phyloP scores from a whole-genome alignment of 2,113 vertebrate species.

The Chelonoidis abingdonii region DNA sequence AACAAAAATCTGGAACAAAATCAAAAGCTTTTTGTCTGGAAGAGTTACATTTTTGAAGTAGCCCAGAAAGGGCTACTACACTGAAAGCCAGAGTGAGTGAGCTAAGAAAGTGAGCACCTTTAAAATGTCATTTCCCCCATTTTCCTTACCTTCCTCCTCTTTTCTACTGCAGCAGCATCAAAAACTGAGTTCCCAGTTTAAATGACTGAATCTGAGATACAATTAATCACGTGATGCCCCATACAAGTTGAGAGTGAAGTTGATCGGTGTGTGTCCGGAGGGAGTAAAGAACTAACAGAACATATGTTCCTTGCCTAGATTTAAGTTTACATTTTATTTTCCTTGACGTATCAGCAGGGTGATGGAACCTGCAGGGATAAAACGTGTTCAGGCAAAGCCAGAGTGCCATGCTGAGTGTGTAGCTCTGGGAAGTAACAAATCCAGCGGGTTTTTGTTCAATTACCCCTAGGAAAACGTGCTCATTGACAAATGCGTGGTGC shows the following conservation, averaged over 20 bases:
- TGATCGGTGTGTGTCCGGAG: not conserved
- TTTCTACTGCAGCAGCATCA: not conserved
- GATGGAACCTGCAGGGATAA: not conserved
- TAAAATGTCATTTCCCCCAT: not conserved
- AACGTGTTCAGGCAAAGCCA: not conserved
- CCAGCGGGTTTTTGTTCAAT: conserved; percentile 26
- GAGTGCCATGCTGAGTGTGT: not conserved
- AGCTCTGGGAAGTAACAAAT: not conserved
- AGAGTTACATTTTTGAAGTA: conserved; percentile 53
- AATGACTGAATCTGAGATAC: not conserved
- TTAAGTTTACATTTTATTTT: not conserved
- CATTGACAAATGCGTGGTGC: not conserved
- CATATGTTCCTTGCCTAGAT: not conserved
- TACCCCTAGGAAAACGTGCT: not conserved
- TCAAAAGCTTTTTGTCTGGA: conserved; percentile 30
- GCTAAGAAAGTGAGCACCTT: not conserved
- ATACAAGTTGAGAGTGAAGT: not conserved
- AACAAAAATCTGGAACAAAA: conserved; percentile 53
- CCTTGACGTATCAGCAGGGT: not conserved
- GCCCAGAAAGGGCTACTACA: conserved; percentile 6
- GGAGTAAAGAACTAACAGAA: not conserved
- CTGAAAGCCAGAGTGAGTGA: not conserved
- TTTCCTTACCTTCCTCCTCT: not conserved
- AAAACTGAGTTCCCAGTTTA: not conserved
- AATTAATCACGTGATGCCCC: not conserved